Conservation (phyloP, 2,888 invertebrate species). For the Drosophila infuscata region DNA sequence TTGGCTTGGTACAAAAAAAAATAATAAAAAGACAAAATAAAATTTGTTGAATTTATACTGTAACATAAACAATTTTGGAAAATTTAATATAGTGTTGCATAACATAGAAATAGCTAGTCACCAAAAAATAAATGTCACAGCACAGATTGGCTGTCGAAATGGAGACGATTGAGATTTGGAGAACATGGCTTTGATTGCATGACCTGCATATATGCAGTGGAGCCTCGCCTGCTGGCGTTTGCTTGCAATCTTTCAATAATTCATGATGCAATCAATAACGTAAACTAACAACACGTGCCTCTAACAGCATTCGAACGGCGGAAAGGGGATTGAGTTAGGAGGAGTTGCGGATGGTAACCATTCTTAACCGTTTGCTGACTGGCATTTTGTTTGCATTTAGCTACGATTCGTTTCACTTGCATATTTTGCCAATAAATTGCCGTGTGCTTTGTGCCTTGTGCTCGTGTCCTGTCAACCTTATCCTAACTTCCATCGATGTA, state of each 20-base stretch:
- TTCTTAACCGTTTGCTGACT: constrained; percentile 50
- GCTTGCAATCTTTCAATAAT: constrained; percentile 71
- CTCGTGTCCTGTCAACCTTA: constrained; percentile 32
- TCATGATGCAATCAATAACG: constrained; percentile 78
- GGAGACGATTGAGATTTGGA: constrained; percentile 5
- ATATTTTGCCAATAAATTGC: constrained; percentile 74
- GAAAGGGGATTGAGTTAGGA: constrained; percentile 9
- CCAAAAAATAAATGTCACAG: not conserved
- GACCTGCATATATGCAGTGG: constrained; percentile 51
- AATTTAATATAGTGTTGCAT: not conserved
- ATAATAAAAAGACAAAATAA: too few species aligned
- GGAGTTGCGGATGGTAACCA: constrained; percentile 32
- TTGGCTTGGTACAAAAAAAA: too few species aligned
- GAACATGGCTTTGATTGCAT: constrained; percentile 40
- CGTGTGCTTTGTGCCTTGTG: constrained; percentile 23
- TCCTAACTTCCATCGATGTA: constrained; percentile 61
- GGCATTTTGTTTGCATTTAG: constrained; percentile 66
- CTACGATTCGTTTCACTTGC: constrained; percentile 72
- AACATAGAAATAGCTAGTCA: not conserved
- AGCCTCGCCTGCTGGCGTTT: constrained; percentile 47
- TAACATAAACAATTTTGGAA: not conserved
- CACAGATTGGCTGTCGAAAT: not conserved
- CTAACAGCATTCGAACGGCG: constrained; percentile 24
- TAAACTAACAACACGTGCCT: constrained; percentile 67
- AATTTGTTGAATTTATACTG: too few species aligned